phyloP scores from a whole-genome alignment of 2,797 vertebrate genomes.

The Scyliorhinus canicula region DNA sequence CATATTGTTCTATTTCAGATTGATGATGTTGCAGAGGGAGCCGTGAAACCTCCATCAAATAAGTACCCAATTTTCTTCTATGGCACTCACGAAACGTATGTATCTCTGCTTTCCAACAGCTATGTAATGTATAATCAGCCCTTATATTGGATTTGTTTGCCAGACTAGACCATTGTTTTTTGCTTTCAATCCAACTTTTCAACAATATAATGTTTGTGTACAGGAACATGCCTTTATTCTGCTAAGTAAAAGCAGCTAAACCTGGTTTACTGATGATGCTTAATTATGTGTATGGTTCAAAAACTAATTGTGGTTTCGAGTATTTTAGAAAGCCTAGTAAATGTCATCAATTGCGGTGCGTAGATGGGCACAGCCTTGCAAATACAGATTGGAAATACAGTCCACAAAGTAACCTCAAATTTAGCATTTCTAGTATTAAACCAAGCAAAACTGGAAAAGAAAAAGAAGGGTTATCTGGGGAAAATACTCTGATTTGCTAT shows the following conservation, averaged over 20 bases:
- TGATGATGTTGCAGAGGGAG: conserved; percentile 90
- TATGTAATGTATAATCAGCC: neutral
- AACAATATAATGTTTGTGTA: neutral
- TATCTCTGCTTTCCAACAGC: conserved; percentile 41
- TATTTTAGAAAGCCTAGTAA: neutral
- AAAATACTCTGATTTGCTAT: neutral
- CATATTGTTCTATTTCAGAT: conserved; percentile 65
- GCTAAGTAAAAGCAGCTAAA: neutral
- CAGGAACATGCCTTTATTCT: neutral
- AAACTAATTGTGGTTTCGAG: neutral
- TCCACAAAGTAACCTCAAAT: neutral
- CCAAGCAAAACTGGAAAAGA: neutral
- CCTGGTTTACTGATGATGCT: neutral
- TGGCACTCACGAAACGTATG: conserved; percentile 97
- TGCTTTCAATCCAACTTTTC: neutral
- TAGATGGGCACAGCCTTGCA: neutral
- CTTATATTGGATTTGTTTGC: neutral
- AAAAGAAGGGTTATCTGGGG: neutral
- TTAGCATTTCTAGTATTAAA: neutral
- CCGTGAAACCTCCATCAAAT: conserved; percentile 94
- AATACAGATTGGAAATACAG: neutral
- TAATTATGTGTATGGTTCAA: neutral
- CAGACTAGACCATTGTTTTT: neutral
- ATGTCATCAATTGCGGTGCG: neutral
- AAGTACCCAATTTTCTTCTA: conserved; percentile 99